phyloP scores from a whole-genome alignment of 2,888 invertebrate species.

The Norana najaformis region DNA sequence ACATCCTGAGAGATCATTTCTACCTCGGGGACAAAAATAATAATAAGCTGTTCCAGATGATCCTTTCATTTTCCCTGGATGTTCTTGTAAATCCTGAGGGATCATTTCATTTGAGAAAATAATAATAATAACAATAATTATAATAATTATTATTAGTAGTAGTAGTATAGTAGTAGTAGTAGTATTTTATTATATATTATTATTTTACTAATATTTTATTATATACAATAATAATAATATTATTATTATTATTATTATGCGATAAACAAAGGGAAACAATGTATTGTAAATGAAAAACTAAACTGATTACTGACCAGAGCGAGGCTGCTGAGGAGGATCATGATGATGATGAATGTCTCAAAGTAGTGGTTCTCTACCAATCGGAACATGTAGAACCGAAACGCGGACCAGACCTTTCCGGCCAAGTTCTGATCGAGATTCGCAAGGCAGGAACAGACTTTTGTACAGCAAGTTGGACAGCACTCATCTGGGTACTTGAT shows the following conservation, averaged over 20 bases:
- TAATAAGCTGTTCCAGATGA: too few relatives aligned
- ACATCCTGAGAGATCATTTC: too few relatives aligned
- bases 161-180: too few relatives aligned
- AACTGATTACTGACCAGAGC: conserved; percentile 77
- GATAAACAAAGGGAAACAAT: neutral
- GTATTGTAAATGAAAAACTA: neutral
- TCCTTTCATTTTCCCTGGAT: too few relatives aligned
- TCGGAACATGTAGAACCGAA: conserved; percentile 88
- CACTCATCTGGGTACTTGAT: conserved; percentile 87
- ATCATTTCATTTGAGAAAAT: too few relatives aligned
- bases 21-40: too few relatives aligned
- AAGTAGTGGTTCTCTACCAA: conserved; percentile 98
- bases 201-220: too few relatives aligned
- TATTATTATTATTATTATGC: neutral
- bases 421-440: conserved; percentile 76
- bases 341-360: conserved; percentile 97
- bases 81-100: too few relatives aligned
- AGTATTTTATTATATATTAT: too few relatives aligned
- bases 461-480: conserved; percentile 60
- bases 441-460: conserved; percentile 55
- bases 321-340: conserved; percentile 96
- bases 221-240: too few relatives aligned
- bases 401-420: conserved; percentile 91
- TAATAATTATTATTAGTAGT: too few relatives aligned
- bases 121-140: too few relatives aligned